Evolutionary conservation across 2,113 vertebrate genomes (phyloP).

Genomic region (Phasianus colchicus): DNA sequence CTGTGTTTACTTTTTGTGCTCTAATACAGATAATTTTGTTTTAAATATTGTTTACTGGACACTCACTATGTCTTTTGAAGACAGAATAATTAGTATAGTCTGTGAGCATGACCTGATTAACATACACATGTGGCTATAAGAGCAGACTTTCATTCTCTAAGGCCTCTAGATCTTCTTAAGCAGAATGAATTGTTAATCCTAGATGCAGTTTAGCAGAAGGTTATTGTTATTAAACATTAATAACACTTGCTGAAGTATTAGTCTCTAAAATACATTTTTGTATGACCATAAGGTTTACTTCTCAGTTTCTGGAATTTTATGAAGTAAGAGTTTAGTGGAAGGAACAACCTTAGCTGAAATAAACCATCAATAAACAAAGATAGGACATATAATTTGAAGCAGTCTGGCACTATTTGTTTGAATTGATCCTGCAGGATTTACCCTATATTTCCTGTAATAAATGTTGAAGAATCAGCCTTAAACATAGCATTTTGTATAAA

Average conservation of each 20-base stretch:
- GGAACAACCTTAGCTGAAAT: not conserved
- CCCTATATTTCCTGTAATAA: not conserved
- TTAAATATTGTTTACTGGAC: not conserved
- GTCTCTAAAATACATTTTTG: not conserved
- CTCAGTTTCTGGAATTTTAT: not conserved
- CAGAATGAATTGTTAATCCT: conserved; percentile 41
- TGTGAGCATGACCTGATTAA: conserved; percentile 26
- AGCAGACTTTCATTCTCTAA: conserved; percentile 46
- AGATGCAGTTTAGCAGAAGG: conserved; percentile 28
- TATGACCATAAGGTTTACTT: not conserved
- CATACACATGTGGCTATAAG: not conserved
- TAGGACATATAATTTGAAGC: not conserved
- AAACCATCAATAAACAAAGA: not conserved
- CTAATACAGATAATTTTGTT: not conserved
- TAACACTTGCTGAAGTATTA: not conserved
- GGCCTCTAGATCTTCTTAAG: conserved; percentile 32
- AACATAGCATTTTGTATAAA: not conserved
- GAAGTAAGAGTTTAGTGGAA: not conserved
- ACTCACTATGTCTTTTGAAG: not conserved
- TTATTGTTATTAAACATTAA: conserved; percentile 14
- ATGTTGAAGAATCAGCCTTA: not conserved
- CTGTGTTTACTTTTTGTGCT: not conserved
- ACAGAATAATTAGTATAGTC: not conserved
- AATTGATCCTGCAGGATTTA: not conserved
- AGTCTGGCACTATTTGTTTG: not conserved